These are phyloP conservation scores for Rotaria socialis DNA, from an alignment of 2,888 invertebrate genomes.

Conservation along the genomic window DNA sequence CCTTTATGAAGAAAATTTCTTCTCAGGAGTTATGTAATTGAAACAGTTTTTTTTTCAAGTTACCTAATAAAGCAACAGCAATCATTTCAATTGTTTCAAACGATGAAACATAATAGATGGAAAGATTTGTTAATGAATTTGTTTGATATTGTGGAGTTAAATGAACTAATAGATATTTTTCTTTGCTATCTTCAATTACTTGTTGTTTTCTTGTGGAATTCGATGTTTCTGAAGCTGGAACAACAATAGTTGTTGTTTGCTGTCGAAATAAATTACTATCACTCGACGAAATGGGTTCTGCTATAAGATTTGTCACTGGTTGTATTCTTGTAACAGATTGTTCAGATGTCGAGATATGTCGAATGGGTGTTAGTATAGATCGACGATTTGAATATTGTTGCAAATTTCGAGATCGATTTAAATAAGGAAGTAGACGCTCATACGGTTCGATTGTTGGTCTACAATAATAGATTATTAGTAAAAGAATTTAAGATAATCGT, in stretches of 20 bases:
- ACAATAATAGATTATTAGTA: not conserved
- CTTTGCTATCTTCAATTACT: not conserved
- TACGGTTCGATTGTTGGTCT: not conserved
- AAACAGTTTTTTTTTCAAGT: too few species aligned
- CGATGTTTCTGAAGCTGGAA: not conserved
- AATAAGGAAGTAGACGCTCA: not conserved
- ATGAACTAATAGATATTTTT: not conserved
- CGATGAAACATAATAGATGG: not conserved
- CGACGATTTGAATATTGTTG: not conserved
- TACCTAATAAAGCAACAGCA: constrained; percentile 20
- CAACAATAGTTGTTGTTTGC: not conserved
- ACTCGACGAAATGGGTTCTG: not conserved
- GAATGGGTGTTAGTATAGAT: not conserved
- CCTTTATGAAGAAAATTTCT: not conserved
- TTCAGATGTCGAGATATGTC: not conserved
- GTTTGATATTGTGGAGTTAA: constrained; percentile 1
- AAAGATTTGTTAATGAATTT: constrained; percentile 6
- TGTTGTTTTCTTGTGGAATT: not conserved
- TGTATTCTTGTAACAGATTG: not conserved
- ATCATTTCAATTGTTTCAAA: not conserved
- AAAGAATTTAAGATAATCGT: too few species aligned
- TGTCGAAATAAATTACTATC: constrained; percentile 4
- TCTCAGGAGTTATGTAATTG: too few species aligned
- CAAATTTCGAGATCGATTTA: not conserved
- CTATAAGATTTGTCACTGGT: not conserved